Conservation (phyloP, 2,113 vertebrate genomes). For the Ptilorrhoa leucosticta region DNA sequence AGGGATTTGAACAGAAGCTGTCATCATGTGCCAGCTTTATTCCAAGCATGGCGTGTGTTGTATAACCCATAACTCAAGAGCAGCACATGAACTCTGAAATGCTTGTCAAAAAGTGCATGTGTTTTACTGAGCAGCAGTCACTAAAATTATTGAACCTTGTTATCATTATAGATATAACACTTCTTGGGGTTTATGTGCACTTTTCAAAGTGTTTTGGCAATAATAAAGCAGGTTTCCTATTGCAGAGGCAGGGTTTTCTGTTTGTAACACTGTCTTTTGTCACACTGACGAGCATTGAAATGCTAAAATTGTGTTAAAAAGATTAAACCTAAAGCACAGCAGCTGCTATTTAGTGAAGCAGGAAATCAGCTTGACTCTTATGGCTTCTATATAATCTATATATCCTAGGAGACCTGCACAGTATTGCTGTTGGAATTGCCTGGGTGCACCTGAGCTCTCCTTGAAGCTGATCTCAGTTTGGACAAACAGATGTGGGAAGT, state of each 20-base stretch:
- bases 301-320: neutral
- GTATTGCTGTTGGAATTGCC: neutral
- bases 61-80: neutral
- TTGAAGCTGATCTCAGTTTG: neutral
- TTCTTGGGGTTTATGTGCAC: neutral
- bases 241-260: neutral
- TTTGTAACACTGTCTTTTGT: neutral
- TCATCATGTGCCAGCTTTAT: neutral
- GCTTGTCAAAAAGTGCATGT: neutral
- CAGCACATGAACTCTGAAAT: neutral
- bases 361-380: neutral
- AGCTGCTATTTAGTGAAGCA: neutral
- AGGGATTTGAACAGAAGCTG: neutral
- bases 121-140: neutral
- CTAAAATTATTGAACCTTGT: neutral
- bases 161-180: neutral
- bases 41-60: neutral
- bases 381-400: neutral
- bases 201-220: neutral
- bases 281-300: neutral
- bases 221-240: neutral
- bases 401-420: neutral
- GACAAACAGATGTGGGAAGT: neutral
- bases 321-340: neutral
- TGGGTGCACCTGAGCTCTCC: neutral